These are phyloP conservation scores for Thera obeliscata DNA, from an alignment of 2,888 invertebrate genomes.

Conservation along the genomic window DNA sequence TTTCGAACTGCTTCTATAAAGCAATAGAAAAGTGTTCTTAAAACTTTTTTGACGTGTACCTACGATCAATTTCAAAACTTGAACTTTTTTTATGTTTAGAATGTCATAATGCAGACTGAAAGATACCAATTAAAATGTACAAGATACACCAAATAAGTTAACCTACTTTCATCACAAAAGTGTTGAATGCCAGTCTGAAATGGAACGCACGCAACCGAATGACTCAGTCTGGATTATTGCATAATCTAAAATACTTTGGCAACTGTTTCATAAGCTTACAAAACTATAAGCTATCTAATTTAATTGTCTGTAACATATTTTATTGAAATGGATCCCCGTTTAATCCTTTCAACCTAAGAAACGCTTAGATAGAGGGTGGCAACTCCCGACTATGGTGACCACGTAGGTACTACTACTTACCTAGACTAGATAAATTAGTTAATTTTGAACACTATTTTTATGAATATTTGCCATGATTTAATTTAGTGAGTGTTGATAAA, in stretches of 20 bases:
- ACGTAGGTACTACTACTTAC: too few relatives aligned
- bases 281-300: conserved; percentile 19
- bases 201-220: conserved; percentile 25
- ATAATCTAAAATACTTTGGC: conserved; percentile 15
- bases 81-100: background rate
- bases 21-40: background rate
- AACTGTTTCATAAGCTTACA: conserved; percentile 8
- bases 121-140: conserved; percentile 18
- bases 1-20: background rate
- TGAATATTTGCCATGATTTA: too few relatives aligned
- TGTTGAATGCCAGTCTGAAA: conserved; percentile 21
- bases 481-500: too few relatives aligned
- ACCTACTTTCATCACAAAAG: conserved; percentile 30
- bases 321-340: too few relatives aligned
- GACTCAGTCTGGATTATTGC: conserved; percentile 28
- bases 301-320: background rate
- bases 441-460: too few relatives aligned
- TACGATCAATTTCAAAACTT: background rate
- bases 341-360: too few relatives aligned
- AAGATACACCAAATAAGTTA: conserved; percentile 24
- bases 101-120: background rate
- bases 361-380: too few relatives aligned
- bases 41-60: background rate
- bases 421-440: too few relatives aligned
- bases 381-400: too few relatives aligned